phyloP scores from a whole-genome alignment of 2,113 vertebrate genomes.

The Myiopsitta monachus region DNA sequence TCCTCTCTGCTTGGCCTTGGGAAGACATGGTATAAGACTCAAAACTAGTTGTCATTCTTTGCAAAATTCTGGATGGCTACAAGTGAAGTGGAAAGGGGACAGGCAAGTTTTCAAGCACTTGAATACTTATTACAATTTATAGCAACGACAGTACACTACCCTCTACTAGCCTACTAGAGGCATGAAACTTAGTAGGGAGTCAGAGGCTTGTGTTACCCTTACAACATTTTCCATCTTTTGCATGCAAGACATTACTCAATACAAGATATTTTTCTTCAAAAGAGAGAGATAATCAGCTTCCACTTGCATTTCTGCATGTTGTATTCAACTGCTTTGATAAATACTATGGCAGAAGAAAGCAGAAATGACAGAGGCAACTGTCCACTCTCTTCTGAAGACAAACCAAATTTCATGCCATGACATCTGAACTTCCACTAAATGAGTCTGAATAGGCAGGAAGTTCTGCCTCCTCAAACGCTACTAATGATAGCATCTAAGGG shows the following conservation, averaged over 20 bases:
- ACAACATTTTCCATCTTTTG: background rate
- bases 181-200: background rate
- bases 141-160: background rate
- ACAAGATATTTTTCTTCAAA: background rate
- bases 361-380: background rate
- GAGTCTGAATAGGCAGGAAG: background rate
- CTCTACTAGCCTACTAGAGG: background rate
- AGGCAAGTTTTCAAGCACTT: background rate
- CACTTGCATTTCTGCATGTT: background rate
- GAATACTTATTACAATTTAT: background rate
- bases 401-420: background rate
- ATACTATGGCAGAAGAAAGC: background rate
- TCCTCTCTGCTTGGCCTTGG: background rate
- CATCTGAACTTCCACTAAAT: background rate
- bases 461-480: background rate
- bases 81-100: background rate
- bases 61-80: background rate
- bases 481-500: background rate
- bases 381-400: background rate
- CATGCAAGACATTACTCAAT: background rate
- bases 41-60: background rate
- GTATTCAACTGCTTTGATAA: background rate
- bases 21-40: background rate
- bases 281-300: background rate
- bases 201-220: background rate